Evolutionary conservation across 2,113 vertebrate species (phyloP), one percentile per base, ranked within the genome.

Genomic region (Vulpes vulpes): DNA sequence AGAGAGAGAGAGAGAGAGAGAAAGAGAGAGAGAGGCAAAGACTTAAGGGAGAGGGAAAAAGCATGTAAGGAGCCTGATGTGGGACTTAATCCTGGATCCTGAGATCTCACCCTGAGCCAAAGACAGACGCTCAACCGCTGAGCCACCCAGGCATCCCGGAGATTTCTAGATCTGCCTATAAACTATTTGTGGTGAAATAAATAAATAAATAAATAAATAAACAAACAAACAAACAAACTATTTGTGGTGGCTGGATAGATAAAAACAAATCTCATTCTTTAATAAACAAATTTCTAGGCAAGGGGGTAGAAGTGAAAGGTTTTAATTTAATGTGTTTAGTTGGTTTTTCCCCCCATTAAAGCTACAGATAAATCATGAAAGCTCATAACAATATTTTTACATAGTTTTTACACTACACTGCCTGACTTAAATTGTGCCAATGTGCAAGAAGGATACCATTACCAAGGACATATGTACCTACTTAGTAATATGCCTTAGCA

Each of bases 231-330:
- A 82, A 87, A 90, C 38, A 62, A n/a, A n/a, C n/a, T n/a, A 69
- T 57, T 84, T 32, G 73, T n/a, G 62, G 69, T 57, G 49, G 30
- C n/a, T 71, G 1, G 38, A 73, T 1, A 91, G 71, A 87, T 23
- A 83, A 38, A 95, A 87, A 89, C 23, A 2, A 64, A 84, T 76
- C 69, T 89, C 30, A 38, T 64, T 38, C 60, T 94, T 94, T 80
- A 96, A 90, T 74, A 82, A 64, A 92, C 22, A 89, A 67, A 81
- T 83, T 89, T 95, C 71, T 69, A 95, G 71, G 57, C 15, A 79
- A 96, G 32, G 17, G 19, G 14, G 38, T 90, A 86, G 91, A 91
- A 95, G 67, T 35, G 15, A 89, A 96, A 96, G 27, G 60, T 81
- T 79, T 49, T 81, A 86, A 86, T 53, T 88, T 69, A 85, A 22